Base-by-base conservation (phyloP, 2,888 invertebrate species). In the Linnaemya tessellans region DNA sequence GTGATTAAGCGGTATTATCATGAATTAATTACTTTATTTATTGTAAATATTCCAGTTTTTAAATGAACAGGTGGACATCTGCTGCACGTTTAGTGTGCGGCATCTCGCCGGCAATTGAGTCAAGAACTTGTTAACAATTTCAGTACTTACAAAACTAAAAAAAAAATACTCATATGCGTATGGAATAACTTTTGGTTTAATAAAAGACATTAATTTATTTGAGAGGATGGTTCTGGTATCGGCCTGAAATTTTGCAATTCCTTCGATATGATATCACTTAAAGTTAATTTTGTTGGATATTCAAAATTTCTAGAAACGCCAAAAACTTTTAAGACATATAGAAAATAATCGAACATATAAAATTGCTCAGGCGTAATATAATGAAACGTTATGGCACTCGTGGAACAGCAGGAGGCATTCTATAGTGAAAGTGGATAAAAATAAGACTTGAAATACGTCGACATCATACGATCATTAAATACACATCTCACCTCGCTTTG, bases 301-400 rank as follows among this genome's bases (percentile, higher is more conserved):
- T 38, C 88, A 20, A 84, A 65, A 22, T 65, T 30, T 22, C 30
- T 62, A 15, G 43, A 51, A 25, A 88, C 62, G 35, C 96, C 96
- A 90, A 95, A 96, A 0, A 95, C 97, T 80, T 97, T 94, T 80
- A 99, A 93, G 90, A 97, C 97, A 92, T 99, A 99, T 88, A 99
- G 95, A 71, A 98, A 93, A 92, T 98, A 99, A 90, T 99, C 98
- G 73, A 98, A 92, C 15, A 97, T 97, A 91, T 98, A 98, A 97
- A 99, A 98, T 92, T 97, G 95, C 89, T 97, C 95, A 0, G 98
- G 97, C 20, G 94, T 94, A 0, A 98, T 96, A 93, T 99, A 99
- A 93, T 99, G 99, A 93, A 99, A 99, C 1, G 98, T 97, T 10
- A 99, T 95, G 0, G 98, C 98, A 91, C 97, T 96, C 91, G 98